Evolutionary conservation across 2,797 vertebrate species (phyloP).

Genomic region (Thalassophryne amazonica): DNA sequence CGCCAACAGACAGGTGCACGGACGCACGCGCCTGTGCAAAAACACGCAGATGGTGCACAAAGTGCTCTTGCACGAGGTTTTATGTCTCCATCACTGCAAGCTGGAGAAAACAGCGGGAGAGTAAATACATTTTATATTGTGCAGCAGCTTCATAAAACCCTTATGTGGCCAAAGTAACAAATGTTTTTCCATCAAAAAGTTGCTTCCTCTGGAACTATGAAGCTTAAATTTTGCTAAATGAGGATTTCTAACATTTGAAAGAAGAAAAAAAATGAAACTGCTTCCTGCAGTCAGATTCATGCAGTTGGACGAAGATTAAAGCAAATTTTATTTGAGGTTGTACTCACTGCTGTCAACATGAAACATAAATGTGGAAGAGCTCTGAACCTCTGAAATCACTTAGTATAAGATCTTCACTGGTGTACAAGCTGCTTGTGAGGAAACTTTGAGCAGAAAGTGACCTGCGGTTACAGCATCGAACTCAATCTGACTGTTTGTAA

Average conservation of each 20-base stretch:
- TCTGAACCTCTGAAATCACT: constrained; percentile 23
- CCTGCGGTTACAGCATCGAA: constrained; percentile 8
- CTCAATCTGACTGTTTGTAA: constrained; percentile 28
- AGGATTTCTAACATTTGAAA: constrained; percentile 9
- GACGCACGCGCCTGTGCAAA: neutral
- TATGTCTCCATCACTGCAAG: constrained; percentile 7
- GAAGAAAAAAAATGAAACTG: constrained; percentile 23
- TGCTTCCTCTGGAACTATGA: constrained; percentile 21
- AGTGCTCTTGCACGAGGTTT: neutral
- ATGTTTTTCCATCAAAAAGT: constrained; percentile 35
- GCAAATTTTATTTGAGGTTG: constrained; percentile 37
- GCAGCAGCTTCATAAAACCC: constrained; percentile 33
- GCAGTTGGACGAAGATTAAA: constrained; percentile 45
- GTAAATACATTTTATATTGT: constrained; percentile 16
- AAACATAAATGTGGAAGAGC: constrained; percentile 33
- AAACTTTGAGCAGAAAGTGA: constrained; percentile 3
- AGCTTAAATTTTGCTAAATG: constrained; percentile 21
- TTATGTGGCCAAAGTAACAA: constrained; percentile 17
- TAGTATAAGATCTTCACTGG: constrained; percentile 18
- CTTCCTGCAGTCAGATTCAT: constrained; percentile 31
- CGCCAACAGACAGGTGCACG: neutral
- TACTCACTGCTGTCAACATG: constrained; percentile 39
- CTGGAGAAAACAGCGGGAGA: constrained; percentile 19
- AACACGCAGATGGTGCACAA: neutral
- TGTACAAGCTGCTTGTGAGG: constrained; percentile 15